A percentile compares a stretch with the other conserved stretches of the same genome.
These are phyloP conservation scores for Helicoverpa assulta DNA, from an alignment of 2,888 invertebrate species.

Conservation along the genomic window DNA sequence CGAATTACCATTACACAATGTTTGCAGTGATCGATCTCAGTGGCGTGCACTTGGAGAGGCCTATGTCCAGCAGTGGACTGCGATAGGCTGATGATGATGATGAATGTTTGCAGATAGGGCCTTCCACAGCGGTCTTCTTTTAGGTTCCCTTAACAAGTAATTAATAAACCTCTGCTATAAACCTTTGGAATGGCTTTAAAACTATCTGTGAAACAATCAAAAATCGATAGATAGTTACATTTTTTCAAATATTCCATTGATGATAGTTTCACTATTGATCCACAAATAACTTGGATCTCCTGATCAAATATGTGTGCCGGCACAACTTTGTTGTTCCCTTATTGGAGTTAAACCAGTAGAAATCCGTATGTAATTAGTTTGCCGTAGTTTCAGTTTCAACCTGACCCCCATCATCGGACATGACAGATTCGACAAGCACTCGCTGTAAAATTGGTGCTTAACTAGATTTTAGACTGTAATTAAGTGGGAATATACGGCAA, in stretches of 20 bases:
- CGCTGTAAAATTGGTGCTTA: constrained; percentile 24
- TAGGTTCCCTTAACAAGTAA: too few species aligned
- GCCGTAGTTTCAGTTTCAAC: constrained; percentile 31
- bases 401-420: constrained; percentile 42
- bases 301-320: constrained; percentile 42
- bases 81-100: too few species aligned
- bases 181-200: too few species aligned
- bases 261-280: not conserved
- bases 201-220: too few species aligned
- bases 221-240: too few species aligned
- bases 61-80: too few species aligned
- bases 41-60: too few species aligned
- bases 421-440: constrained; percentile 33
- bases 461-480: constrained; percentile 22
- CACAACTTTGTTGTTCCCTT: constrained; percentile 26
- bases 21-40: too few species aligned
- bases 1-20: too few species aligned
- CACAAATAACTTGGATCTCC: constrained; percentile 15
- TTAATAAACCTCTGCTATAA: too few species aligned
- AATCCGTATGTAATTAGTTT: constrained; percentile 37
- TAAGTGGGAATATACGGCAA: not conserved
- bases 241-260: not conserved
- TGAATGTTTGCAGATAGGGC: too few species aligned
- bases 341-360: constrained; percentile 26
- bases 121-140: too few species aligned